A percentile compares a stretch with the other conserved stretches of the same genome.
phyloP scores from a whole-genome alignment of 2,797 vertebrate species.

The Kryptopterus vitreolus region DNA sequence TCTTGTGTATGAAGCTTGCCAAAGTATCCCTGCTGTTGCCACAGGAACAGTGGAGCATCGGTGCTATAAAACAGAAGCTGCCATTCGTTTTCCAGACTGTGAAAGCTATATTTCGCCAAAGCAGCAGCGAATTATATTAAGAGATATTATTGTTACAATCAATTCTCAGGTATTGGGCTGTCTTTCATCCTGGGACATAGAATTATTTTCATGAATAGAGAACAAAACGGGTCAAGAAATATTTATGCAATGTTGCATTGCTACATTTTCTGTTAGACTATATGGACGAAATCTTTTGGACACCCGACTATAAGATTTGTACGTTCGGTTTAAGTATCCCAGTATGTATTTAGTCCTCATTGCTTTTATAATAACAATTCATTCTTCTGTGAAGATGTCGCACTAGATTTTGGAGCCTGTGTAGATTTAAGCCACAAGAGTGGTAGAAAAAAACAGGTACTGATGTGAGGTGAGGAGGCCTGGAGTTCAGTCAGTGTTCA shows the following conservation, averaged over 20 bases:
- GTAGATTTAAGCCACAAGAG: no score
- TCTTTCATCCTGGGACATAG: not conserved
- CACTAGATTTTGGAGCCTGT: no score
- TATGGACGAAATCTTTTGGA: no score
- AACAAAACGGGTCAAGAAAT: not conserved
- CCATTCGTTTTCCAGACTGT: conserved; percentile 14
- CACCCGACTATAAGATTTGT: no score
- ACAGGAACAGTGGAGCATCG: conserved; percentile 10
- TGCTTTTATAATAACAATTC: no score
- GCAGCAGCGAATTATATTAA: conserved; percentile 2
- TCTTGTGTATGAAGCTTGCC: conserved; percentile 21
- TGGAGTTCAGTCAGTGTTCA: no score
- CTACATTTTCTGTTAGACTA: no score
- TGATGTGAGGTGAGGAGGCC: no score
- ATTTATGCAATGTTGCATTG: not conserved
- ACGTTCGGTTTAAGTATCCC: no score
- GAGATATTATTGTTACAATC: not conserved
- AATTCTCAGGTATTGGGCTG: not conserved
- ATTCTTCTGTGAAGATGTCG: no score
- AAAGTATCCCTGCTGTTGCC: conserved; percentile 27
- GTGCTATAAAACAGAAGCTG: conserved; percentile 17
- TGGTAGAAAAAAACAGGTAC: no score
- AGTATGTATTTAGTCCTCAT: no score
- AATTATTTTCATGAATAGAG: not conserved
- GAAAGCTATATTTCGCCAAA: not conserved